These are phyloP conservation scores for Hydriomena furcata DNA, from an alignment of 2,888 invertebrate genomes.

Conservation along the genomic window DNA sequence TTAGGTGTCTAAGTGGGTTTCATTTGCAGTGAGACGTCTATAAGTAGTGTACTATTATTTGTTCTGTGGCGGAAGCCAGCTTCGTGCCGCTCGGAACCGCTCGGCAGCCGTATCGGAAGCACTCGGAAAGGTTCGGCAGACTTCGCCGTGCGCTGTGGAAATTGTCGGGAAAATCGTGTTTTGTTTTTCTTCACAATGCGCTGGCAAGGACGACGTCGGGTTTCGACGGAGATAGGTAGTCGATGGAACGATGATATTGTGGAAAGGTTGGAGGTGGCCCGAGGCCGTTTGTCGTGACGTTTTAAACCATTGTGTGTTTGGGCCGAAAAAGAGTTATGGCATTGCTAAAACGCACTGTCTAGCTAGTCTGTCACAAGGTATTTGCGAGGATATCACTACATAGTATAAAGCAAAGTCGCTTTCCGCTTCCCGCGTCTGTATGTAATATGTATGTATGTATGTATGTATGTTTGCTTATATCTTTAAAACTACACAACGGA, in stretches of 20 bases:
- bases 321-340: no score
- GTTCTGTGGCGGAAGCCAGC: slow-evolving; percentile 11
- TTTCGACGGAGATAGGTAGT: not conserved
- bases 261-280: not conserved
- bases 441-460: no score
- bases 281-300: not conserved
- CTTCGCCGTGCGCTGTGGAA: slow-evolving; percentile 21
- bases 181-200: slow-evolving; percentile 13
- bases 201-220: not conserved
- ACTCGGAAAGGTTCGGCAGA: not conserved
- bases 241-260: not conserved
- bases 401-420: no score
- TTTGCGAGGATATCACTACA: no score
- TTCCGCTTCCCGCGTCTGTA: no score
- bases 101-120: slow-evolving; percentile 34
- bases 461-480: no score
- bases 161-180: slow-evolving; percentile 20
- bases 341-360: no score
- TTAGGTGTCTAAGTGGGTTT: no score
- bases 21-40: not conserved
- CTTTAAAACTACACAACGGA: no score
- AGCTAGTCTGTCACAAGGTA: no score
- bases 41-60: slow-evolving; percentile 20
- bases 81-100: slow-evolving; percentile 21
- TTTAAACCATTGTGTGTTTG: no score